phyloP scores from a whole-genome alignment of 2,797 vertebrate genomes.

The Brachymystax lenok region DNA sequence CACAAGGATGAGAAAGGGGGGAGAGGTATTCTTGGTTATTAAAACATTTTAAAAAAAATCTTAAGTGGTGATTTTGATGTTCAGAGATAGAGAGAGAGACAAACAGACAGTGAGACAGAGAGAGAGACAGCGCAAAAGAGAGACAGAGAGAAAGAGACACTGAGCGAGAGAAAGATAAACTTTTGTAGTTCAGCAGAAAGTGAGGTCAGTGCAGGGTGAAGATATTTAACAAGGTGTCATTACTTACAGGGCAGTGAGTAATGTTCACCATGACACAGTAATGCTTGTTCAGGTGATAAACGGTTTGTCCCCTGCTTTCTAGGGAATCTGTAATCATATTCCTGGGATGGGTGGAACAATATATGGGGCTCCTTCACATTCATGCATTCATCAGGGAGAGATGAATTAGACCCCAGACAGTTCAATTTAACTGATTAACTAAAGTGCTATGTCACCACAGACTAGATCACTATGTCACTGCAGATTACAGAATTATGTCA shows the following conservation, averaged over 20 bases:
- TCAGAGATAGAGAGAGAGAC: background rate
- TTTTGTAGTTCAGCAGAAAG: slow-evolving; percentile 76
- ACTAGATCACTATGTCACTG: slow-evolving; percentile 44
- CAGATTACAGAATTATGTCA: background rate
- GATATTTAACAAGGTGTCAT: slow-evolving; percentile 69
- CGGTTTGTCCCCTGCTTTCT: slow-evolving; percentile 72
- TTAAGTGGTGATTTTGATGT: too few species aligned
- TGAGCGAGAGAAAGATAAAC: slow-evolving; percentile 42
- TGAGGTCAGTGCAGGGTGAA: slow-evolving; percentile 63
- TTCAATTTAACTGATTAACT: slow-evolving; percentile 76
- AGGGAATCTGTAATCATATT: slow-evolving; percentile 79
- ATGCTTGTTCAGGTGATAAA: slow-evolving; percentile 82
- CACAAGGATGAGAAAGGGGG: too few species aligned
- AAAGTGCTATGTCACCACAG: slow-evolving; percentile 74
- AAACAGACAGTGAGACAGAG: too few species aligned
- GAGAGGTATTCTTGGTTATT: too few species aligned
- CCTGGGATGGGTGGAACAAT: slow-evolving; percentile 62
- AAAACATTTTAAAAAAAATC: too few species aligned
- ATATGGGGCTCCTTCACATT: slow-evolving; percentile 77
- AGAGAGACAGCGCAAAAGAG: background rate
- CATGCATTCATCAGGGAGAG: slow-evolving; percentile 75
- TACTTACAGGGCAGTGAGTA: slow-evolving; percentile 68
- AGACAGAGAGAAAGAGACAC: background rate
- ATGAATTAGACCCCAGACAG: slow-evolving; percentile 72
- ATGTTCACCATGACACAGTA: slow-evolving; percentile 76